These are phyloP conservation scores for Monopterus albus DNA, from an alignment of 2,113 vertebrate species.

Conservation along the genomic window DNA sequence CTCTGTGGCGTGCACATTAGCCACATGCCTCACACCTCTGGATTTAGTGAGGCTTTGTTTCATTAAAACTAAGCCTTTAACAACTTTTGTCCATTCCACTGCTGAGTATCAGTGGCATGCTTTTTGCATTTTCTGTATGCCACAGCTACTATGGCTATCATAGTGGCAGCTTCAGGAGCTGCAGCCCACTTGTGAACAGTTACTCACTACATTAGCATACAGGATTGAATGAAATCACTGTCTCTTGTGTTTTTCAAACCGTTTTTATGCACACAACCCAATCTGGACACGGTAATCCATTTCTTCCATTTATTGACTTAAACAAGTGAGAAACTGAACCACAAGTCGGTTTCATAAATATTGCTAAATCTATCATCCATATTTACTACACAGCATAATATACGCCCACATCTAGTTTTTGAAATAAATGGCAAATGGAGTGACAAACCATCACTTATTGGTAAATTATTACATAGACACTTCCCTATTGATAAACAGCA, in stretches of 20 bases:
- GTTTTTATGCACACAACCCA: slow-evolving; percentile 44
- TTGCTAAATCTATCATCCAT: background rate
- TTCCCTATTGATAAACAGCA: too few relatives aligned
- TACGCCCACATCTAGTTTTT: background rate
- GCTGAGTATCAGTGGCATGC: slow-evolving; percentile 21
- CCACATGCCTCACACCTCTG: slow-evolving; percentile 47
- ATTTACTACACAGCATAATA: background rate
- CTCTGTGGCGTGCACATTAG: slow-evolving; percentile 40
- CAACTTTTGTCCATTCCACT: slow-evolving; percentile 24
- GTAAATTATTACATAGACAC: slow-evolving; percentile 7
- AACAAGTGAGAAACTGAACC: background rate
- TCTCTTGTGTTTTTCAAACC: slow-evolving; percentile 16
- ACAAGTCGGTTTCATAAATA: slow-evolving; percentile 9
- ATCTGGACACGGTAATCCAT: background rate
- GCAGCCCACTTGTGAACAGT: background rate
- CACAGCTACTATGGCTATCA: background rate
- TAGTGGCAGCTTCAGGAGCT: background rate
- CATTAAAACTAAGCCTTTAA: slow-evolving; percentile 53
- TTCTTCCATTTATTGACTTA: background rate
- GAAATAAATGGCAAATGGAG: background rate
- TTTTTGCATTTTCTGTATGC: slow-evolving; percentile 14
- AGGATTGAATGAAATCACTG: background rate
- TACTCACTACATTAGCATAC: background rate
- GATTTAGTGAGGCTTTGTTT: slow-evolving; percentile 62
- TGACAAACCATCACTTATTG: background rate